Evolutionary conservation across 2,888 invertebrate species (phyloP), one percentile per base, ranked within the genome.

Genomic region (Microctonus brassicae): DNA sequence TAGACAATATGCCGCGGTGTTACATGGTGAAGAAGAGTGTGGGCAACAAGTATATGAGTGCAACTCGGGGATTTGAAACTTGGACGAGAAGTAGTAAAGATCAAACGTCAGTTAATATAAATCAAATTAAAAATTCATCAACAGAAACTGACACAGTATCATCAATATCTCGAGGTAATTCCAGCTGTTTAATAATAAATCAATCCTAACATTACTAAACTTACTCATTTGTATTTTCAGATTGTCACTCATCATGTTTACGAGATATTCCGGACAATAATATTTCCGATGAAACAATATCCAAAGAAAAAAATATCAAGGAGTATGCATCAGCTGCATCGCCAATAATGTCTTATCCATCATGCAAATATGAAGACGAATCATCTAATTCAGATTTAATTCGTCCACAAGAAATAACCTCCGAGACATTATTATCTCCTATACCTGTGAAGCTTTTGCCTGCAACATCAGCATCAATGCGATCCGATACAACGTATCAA

Each of bases 21-120:
- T 93, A 93, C 85, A 93, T 93, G 92, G 92, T 93, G 83, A 93
- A 93, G 90, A 93, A 93, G 87, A 85, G 87, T 71, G 88, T 90
- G 84, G 90, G 89, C 89, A 88, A 87, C 87, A 88, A 88, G 86
- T 88, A 88, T 76, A 84, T 86, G 77, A 86, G 85, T 77, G 83
- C 86, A 70, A 81, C 84, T 75, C 83, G 84, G 76, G 84, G 84
- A 73, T 86, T 86, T 74, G 87, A 87, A 72, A 82, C 75, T 74
- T 84, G 86, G 85, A 80, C 80, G 73, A 82, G 86, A 60, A 81
- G 81, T 75, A 82, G 84, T n/a, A n/a, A n/a, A 74, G 83, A 80
- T 72, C 72, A 75, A 63, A 72, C 72, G 70, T 79, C 83, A 68
- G 84, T 83, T 68, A 80, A 70, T 71, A 70, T 13, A 61, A 65